Percentiles rank a stretch among this genome's conserved stretches.
phyloP scores from a whole-genome alignment of 2,888 invertebrate species.

The Stenoptilia bipunctidactyla region DNA sequence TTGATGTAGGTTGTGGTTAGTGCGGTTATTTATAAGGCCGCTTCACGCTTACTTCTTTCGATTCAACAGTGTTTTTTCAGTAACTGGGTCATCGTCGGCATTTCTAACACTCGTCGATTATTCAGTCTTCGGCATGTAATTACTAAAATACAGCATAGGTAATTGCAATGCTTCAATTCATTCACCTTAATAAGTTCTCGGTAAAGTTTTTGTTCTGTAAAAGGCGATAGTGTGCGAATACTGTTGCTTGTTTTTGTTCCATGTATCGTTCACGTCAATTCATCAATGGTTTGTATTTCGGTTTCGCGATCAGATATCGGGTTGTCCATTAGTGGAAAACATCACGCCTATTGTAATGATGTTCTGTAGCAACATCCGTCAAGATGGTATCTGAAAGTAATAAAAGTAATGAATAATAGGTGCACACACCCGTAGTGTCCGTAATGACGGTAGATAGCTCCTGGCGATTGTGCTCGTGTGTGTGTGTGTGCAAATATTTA shows the following conservation, averaged over 20 bases:
- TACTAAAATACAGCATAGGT: conserved; percentile 45
- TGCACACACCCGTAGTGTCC: neutral
- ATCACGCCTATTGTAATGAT: conserved; percentile 51
- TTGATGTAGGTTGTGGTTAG: conserved; percentile 51
- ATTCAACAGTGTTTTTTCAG: conserved; percentile 9
- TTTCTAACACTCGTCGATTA: conserved; percentile 27
- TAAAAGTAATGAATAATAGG: conserved; percentile 47
- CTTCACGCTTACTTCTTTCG: no score
- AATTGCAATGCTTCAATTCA: conserved; percentile 56
- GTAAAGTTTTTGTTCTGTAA: conserved; percentile 41
- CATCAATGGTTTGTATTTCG: conserved; percentile 47
- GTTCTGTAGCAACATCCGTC: conserved; percentile 50
- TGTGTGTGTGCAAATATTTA: neutral
- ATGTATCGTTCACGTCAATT: no score
- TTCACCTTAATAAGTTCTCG: conserved; percentile 46
- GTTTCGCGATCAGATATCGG: conserved; percentile 43
- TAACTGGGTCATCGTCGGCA: conserved; percentile 23
- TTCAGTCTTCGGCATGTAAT: conserved; percentile 33
- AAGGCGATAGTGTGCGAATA: conserved; percentile 50
- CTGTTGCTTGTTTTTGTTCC: conserved; percentile 34
- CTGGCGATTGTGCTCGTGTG: neutral
- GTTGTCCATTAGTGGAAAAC: conserved; percentile 56
- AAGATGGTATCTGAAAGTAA: conserved; percentile 58
- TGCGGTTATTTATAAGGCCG: no score
- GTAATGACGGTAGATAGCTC: neutral